phyloP scores from a whole-genome alignment of 2,797 vertebrate species.

The Argya squamiceps region DNA sequence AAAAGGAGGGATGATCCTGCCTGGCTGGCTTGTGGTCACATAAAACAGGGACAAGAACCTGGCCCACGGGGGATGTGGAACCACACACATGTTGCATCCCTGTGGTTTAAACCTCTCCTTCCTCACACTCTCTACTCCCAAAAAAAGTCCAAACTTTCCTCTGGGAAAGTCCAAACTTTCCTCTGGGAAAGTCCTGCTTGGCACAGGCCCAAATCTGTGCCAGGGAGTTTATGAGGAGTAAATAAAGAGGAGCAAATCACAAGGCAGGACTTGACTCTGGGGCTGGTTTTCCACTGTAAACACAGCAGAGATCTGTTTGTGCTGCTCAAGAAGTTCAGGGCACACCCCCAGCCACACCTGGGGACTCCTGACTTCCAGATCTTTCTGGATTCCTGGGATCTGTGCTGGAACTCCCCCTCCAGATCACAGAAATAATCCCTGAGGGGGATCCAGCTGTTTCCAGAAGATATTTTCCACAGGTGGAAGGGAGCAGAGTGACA shows the following conservation, averaged over 20 bases:
- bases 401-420: rapidly evolving
- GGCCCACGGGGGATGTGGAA: neutral
- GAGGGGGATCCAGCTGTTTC: neutral
- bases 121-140: neutral
- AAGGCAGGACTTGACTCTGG: neutral
- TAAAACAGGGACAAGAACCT: neutral
- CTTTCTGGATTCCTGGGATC: neutral
- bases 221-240: neutral
- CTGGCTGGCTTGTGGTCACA: neutral
- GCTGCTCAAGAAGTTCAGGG: neutral
- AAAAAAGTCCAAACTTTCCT: too few relatives aligned
- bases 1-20: neutral
- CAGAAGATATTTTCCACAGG: neutral
- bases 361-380: neutral
- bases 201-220: neutral
- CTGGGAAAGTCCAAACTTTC: neutral
- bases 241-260: neutral
- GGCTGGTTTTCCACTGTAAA: neutral
- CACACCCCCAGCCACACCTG: neutral
- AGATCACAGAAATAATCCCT: neutral
- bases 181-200: neutral
- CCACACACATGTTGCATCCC: rapidly evolving
- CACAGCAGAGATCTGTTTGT: neutral
- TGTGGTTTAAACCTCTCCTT: neutral
- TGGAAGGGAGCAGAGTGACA: neutral